Base-by-base conservation (phyloP, 2,113 vertebrate genomes). In the Dascyllus trimaculatus region DNA sequence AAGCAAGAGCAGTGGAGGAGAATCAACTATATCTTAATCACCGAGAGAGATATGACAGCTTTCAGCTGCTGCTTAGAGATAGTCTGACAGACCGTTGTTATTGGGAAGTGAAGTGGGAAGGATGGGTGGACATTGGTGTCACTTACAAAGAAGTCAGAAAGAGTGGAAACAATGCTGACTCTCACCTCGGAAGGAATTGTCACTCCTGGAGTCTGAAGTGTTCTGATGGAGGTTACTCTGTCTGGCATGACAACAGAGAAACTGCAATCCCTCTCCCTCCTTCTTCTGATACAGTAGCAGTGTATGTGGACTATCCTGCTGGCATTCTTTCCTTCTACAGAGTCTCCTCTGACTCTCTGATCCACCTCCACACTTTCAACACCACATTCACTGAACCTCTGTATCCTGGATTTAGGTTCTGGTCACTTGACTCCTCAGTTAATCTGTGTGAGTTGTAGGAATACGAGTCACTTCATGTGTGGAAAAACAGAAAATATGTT, bases 31-130 rank as follows among this genome's bases (percentile, higher is more conserved):
- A 71, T 45, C 80, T 66, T 10, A 25, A 62, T 24, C 75, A 78
- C 22, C 57, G 57, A 35, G n/a, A 62, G 2, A 45, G 75, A 14
- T 68, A 54, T 35, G 49, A 54, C n/a, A 3, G 0, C 46, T 22
- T 7, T 29, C 66, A 70, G 56, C 35, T 78, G 35, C 48, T 78
- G 65, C 56, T 49, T 48, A 17, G 11, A 24, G 26, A 19, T 6
- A 21, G 15, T 48, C 51, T 71, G 59, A 71, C 49, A 45, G 69
- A 45, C 24, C 32, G 61, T 29, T 59, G 43, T 29, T 79, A 79
- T 68, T 80, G 77, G 77, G 68, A 72, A 69, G 61, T 80, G 0
- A 49, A 68, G 56, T 73, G 56, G 56, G 21, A 5, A 4, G 57
- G 40, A 21, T 0, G 0, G 0, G 38, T 80, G n/a, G n/a, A 19